phyloP scores from a whole-genome alignment of 2,888 invertebrate species.

The Neelides folsomi region DNA sequence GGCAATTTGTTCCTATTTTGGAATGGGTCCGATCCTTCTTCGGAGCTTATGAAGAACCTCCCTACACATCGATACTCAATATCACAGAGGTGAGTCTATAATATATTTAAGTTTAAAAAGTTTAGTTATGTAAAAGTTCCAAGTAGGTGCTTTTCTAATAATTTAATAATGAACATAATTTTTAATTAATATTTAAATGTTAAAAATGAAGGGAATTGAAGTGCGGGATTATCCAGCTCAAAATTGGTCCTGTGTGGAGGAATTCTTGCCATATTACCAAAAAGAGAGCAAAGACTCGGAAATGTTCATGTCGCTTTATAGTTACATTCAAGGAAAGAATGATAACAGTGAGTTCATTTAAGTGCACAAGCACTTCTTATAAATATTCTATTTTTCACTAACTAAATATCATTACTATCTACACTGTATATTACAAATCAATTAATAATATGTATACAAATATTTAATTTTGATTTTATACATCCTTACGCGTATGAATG shows the following conservation, averaged over 20 bases:
- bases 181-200: background rate
- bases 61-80: constrained; percentile 15
- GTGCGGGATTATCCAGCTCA: constrained; percentile 22
- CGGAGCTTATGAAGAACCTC: constrained; percentile 26
- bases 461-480: too few relatives aligned
- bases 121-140: background rate
- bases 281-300: constrained; percentile 23
- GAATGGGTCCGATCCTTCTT: constrained; percentile 31
- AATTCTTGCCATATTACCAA: constrained; percentile 15
- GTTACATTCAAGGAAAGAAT: constrained; percentile 30
- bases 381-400: too few relatives aligned
- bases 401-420: too few relatives aligned
- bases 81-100: constrained; percentile 15
- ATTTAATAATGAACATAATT: background rate
- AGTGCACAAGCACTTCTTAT: background rate
- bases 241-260: constrained; percentile 29
- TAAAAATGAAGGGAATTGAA: constrained; percentile 22
- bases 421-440: too few relatives aligned
- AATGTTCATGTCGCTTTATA: constrained; percentile 26
- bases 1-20: constrained; percentile 27
- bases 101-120: background rate
- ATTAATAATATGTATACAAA: too few relatives aligned
- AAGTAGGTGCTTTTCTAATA: background rate
- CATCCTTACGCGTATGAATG: too few relatives aligned
- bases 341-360: constrained; percentile 15